Conservation (phyloP, 2,888 invertebrate species). For the Subacronicta megacephala region DNA sequence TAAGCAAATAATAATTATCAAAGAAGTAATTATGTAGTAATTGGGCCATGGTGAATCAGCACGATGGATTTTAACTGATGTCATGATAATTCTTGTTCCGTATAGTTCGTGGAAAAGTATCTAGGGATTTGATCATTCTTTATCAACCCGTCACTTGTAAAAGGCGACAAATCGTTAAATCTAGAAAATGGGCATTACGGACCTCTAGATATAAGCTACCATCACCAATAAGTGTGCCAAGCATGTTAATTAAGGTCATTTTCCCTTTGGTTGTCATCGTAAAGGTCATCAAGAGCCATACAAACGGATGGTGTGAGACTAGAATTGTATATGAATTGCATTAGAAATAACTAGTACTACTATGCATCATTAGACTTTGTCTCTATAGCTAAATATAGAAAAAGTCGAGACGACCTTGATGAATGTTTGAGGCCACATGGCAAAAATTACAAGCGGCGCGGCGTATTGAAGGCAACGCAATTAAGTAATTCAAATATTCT, state of each 20-base stretch:
- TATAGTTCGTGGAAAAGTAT: neutral
- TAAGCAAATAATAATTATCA: no score
- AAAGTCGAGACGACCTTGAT: constrained; percentile 52
- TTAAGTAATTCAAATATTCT: constrained; percentile 25
- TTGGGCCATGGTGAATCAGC: neutral
- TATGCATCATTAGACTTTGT: constrained; percentile 29
- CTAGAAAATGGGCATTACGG: neutral
- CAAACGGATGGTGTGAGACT: neutral
- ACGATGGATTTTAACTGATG: neutral
- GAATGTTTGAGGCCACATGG: constrained; percentile 37
- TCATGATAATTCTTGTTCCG: neutral
- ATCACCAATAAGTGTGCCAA: neutral
- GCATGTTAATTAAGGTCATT: neutral
- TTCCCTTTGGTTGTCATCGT: neutral
- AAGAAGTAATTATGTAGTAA: constrained; percentile 10
- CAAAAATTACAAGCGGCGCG: constrained; percentile 42
- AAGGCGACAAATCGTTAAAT: neutral
- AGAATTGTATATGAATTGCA: no score
- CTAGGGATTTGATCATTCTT: no score
- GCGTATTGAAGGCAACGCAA: constrained; percentile 28
- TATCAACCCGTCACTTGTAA: no score
- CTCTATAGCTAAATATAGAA: constrained; percentile 45
- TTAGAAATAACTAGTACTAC: constrained; percentile 22
- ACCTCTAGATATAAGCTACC: neutral
- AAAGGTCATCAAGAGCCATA: neutral